Percentiles rank a stretch among this genome's conserved stretches.
Conservation (phyloP, 2,888 invertebrate genomes). For the Drosophila demipolita region DNA sequence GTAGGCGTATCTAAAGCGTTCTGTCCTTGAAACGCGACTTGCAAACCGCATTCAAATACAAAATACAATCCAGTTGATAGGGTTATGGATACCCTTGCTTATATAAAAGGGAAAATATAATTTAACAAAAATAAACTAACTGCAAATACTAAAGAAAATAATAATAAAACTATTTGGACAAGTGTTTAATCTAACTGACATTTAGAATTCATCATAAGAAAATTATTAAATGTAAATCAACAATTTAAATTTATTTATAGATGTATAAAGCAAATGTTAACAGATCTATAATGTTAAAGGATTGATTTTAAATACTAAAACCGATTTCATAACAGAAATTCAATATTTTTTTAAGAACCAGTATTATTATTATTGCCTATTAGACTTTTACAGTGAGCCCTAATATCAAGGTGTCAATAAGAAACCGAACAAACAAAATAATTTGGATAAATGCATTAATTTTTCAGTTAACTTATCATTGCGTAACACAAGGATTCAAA, state of each 20-base stretch:
- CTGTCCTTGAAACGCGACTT: slow-evolving; percentile 44
- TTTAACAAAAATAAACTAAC: background rate
- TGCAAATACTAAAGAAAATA: background rate
- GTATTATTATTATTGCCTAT: no score
- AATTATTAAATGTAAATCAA: background rate
- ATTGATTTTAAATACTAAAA: background rate
- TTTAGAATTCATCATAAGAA: background rate
- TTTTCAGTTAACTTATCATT: background rate
- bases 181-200: background rate
- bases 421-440: background rate
- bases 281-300: background rate
- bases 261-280: background rate
- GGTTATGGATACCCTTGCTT: background rate
- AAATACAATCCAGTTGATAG: background rate
- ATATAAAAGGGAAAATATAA: no score
- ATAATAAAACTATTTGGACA: background rate
- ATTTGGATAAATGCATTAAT: fast-evolving
- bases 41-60: background rate
- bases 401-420: background rate
- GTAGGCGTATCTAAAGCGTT: slow-evolving; percentile 6
- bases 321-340: background rate
- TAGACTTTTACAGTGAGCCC: no score
- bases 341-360: background rate
- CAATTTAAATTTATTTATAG: background rate
- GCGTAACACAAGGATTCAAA: background rate